A percentile compares a stretch with the other conserved stretches of the same genome.
These are phyloP conservation scores for Aphis craccivora DNA, from an alignment of 1,140 invertebrate species.

Conservation along the genomic window DNA sequence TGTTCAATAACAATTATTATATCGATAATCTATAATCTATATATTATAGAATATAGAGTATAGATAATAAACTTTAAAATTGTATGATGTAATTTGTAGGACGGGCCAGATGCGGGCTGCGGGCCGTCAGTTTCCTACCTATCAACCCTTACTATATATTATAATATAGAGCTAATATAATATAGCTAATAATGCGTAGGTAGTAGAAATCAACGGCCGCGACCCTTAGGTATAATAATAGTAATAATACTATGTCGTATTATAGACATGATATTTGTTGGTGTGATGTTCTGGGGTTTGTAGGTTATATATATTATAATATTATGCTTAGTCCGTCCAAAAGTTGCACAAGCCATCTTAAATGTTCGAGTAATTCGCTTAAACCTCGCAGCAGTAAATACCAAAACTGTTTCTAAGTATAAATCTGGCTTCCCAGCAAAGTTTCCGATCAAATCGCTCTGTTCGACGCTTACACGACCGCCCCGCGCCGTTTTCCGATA, in stretches of 20 bases:
- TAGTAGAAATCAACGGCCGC: too few relatives aligned
- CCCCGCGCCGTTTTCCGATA: background rate
- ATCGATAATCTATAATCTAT: too few relatives aligned
- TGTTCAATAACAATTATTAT: too few relatives aligned
- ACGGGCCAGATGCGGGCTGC: too few relatives aligned
- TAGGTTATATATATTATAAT: too few relatives aligned
- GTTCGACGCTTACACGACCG: background rate
- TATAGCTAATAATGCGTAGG: too few relatives aligned
- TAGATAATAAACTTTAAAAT: too few relatives aligned
- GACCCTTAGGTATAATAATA: background rate
- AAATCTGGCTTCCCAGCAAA: background rate
- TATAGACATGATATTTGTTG: background rate
- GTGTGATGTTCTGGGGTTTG: background rate
- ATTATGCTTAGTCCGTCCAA: background rate
- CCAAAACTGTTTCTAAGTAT: background rate
- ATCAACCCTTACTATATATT: too few relatives aligned
- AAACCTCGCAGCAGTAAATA: background rate
- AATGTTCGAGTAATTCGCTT: background rate
- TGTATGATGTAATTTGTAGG: too few relatives aligned
- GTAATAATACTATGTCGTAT: background rate
- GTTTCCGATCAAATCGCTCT: background rate
- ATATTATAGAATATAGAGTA: too few relatives aligned
- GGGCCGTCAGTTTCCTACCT: too few relatives aligned
- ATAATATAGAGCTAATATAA: too few relatives aligned
- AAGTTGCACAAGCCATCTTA: background rate